Percentiles rank a stretch among this genome's conserved stretches.
These are phyloP conservation scores for Zygothrica quintamaculata DNA, from an alignment of 2,888 invertebrate genomes.

Conservation along the genomic window DNA sequence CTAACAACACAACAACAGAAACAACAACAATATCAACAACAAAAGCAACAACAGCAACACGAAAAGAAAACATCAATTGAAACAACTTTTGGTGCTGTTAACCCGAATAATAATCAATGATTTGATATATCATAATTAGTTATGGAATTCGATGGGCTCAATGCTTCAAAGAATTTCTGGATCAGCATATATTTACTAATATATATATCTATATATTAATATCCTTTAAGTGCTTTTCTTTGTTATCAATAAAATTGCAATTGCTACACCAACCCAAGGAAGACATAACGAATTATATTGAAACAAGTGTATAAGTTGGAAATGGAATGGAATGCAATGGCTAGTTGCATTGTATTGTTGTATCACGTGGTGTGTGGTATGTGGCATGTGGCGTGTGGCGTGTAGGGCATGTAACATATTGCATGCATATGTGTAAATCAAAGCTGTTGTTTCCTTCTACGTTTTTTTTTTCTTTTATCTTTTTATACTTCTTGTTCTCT, in stretches of 20 bases:
- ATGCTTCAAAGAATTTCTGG: constrained; percentile 13
- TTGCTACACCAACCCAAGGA: no score
- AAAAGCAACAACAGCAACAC: no score
- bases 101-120: constrained; percentile 35
- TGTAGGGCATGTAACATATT: constrained; percentile 23
- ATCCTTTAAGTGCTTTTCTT: no score
- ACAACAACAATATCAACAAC: no score
- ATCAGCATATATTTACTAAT: not conserved
- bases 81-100: no score
- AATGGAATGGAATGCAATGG: not conserved
- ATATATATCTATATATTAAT: not conserved
- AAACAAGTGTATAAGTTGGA: not conserved
- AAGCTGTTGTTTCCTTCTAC: constrained; percentile 40
- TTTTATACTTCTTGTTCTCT: constrained; percentile 33
- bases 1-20: no score
- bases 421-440: constrained; percentile 55
- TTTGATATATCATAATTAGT: constrained; percentile 46
- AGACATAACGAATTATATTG: not conserved
- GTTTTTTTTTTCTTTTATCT: not conserved
- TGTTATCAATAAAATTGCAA: no score
- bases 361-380: constrained; percentile 18
- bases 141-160: no score
- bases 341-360: not conserved
- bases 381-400: not conserved
- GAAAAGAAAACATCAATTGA: constrained; percentile 4